Percentiles rank a stretch among this genome's conserved stretches.
These are phyloP conservation scores for Corythucha ciliata DNA, from an alignment of 2,888 invertebrate genomes.

Conservation along the genomic window DNA sequence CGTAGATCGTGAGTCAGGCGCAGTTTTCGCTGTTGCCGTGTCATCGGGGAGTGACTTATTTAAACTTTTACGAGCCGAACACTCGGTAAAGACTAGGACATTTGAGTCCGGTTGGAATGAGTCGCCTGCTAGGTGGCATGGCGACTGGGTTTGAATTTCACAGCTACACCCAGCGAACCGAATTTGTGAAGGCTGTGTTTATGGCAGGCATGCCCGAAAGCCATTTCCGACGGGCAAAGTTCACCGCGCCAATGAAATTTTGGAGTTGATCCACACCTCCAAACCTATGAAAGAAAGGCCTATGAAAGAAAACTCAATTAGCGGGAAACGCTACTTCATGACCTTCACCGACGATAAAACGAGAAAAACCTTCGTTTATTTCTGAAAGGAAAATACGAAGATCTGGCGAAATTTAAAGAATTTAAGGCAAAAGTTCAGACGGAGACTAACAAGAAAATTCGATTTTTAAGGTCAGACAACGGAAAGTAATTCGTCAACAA, in stretches of 20 bases:
- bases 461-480: slow-evolving; percentile 8
- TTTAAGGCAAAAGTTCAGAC: slow-evolving; percentile 4
- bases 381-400: slow-evolving; percentile 14
- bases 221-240: slow-evolving; percentile 13
- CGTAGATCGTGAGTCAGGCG: not conserved
- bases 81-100: slow-evolving; percentile 11
- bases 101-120: slow-evolving; percentile 11
- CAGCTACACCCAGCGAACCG: too few species aligned
- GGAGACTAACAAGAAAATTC: slow-evolving; percentile 11
- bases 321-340: slow-evolving; percentile 12
- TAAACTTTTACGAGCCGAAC: slow-evolving; percentile 5
- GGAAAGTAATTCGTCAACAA: slow-evolving; percentile 11
- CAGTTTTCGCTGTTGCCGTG: not conserved
- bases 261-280: slow-evolving; percentile 5
- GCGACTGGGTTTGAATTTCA: too few species aligned
- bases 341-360: slow-evolving; percentile 16
- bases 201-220: slow-evolving; percentile 11
- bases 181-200: slow-evolving; percentile 11
- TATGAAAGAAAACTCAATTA: slow-evolving; percentile 2
- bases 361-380: slow-evolving; percentile 17
- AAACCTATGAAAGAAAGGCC: not conserved
- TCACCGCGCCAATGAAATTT: not conserved
- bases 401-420: slow-evolving; percentile 4
- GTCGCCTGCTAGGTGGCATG: slow-evolving; percentile 4
- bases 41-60: slow-evolving; percentile 8